These are phyloP conservation scores for Sabellastarte sp. DNA, from an alignment of 2,888 invertebrate species.

Conservation along the genomic window DNA sequence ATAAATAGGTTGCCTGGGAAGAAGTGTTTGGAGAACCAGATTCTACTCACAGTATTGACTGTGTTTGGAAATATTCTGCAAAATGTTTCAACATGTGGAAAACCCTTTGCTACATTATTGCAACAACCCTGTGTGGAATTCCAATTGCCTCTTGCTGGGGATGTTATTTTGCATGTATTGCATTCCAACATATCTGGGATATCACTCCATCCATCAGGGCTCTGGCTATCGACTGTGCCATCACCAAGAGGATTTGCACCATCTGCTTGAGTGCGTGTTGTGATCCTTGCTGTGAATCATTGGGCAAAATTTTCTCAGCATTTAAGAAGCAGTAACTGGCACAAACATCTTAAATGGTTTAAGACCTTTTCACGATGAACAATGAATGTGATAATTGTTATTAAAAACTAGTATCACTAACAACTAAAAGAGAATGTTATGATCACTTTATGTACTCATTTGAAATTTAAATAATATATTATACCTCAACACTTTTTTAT, in stretches of 20 bases:
- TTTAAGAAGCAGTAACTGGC: constrained; percentile 29
- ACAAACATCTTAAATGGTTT: not conserved
- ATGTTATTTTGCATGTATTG: constrained; percentile 55
- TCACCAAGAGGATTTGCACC: constrained; percentile 22
- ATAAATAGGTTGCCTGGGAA: constrained; percentile 62
- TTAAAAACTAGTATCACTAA: too few relatives aligned
- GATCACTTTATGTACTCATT: too few relatives aligned
- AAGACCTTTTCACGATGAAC: not conserved
- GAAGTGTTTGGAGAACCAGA: constrained; percentile 44
- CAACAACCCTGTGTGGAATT: constrained; percentile 69
- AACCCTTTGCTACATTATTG: constrained; percentile 69
- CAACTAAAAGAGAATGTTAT: too few relatives aligned
- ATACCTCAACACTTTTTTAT: too few relatives aligned
- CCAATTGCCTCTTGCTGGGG: constrained; percentile 67
- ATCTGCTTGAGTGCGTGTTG: constrained; percentile 25
- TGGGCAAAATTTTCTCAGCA: constrained; percentile 28
- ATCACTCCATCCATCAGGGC: constrained; percentile 33
- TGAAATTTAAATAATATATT: too few relatives aligned
- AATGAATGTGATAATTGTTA: too few relatives aligned
- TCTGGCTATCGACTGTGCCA: constrained; percentile 39
- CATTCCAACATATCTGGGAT: constrained; percentile 63
- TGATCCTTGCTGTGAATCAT: constrained; percentile 32
- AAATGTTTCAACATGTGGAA: constrained; percentile 69
- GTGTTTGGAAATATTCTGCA: constrained; percentile 70
- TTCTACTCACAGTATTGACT: constrained; percentile 62